A percentile compares a stretch with the other conserved stretches of the same genome.
Evolutionary conservation across 2,797 vertebrate genomes (phyloP).

Genomic region (Prunella strophiata): DNA sequence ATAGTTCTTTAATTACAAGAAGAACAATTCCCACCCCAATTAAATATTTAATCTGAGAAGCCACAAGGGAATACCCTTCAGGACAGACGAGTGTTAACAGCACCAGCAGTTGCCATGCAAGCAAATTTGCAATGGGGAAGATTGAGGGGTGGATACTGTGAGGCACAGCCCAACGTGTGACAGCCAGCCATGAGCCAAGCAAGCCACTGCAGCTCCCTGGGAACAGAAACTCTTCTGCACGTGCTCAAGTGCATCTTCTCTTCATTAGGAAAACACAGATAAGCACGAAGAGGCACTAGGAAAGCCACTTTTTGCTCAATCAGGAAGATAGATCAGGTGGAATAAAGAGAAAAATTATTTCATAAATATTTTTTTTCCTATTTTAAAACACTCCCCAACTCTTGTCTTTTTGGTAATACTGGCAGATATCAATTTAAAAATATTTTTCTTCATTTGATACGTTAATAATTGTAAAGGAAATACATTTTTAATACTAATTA

Average conservation of each 20-base stretch:
- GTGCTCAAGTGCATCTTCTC: background rate
- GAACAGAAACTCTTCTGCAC: background rate
- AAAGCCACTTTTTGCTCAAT: background rate
- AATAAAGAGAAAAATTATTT: background rate
- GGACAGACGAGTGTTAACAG: background rate
- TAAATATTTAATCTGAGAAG: background rate
- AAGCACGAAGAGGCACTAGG: background rate
- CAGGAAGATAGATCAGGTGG: background rate
- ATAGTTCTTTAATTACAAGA: background rate
- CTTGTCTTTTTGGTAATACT: background rate
- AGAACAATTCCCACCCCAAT: background rate
- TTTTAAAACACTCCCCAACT: background rate
- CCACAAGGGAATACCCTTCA: background rate
- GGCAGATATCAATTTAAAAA: background rate
- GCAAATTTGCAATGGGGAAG: background rate
- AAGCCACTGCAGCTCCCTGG: background rate
- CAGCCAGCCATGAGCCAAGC: background rate
- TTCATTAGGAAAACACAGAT: background rate
- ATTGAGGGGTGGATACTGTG: background rate
- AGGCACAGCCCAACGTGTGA: background rate
- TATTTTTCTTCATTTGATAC: background rate
- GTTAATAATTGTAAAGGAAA: background rate
- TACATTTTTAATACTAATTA: background rate
- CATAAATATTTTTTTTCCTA: background rate
- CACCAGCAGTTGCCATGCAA: background rate